phyloP scores from a whole-genome alignment of 2,113 vertebrate species.

The Chelonoidis abingdonii region DNA sequence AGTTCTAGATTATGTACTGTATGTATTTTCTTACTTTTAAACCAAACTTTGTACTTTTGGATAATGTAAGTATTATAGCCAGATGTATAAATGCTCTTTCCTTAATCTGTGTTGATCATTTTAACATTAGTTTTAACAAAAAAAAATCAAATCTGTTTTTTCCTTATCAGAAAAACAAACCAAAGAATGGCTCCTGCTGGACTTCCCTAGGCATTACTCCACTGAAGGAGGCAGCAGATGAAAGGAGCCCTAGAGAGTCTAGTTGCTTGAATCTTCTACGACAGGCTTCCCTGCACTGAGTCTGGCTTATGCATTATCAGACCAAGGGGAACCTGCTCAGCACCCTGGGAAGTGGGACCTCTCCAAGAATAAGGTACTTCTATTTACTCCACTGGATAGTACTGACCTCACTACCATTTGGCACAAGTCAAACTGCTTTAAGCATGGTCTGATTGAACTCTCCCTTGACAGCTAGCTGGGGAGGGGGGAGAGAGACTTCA shows the following conservation, averaged over 20 bases:
- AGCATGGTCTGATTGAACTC: too few relatives aligned
- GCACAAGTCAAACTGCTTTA: background rate
- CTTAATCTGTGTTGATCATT: too few relatives aligned
- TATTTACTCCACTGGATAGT: background rate
- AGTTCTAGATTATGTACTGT: background rate
- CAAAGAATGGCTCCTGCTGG: background rate
- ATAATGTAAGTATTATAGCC: too few relatives aligned
- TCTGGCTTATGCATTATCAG: background rate
- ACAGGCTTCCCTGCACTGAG: background rate
- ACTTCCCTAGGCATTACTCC: background rate
- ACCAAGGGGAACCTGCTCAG: background rate
- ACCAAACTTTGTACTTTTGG: too few relatives aligned
- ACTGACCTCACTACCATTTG: background rate
- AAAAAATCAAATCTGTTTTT: too few relatives aligned
- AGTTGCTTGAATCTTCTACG: background rate
- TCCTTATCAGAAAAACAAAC: background rate
- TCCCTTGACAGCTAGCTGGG: too few relatives aligned
- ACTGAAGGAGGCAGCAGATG: background rate
- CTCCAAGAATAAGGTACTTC: background rate
- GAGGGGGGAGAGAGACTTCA: too few relatives aligned
- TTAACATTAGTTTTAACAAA: too few relatives aligned
- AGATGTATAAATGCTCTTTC: too few relatives aligned
- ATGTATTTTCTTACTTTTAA: too few relatives aligned
- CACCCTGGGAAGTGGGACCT: background rate
- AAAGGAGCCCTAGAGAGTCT: background rate